Evolutionary conservation across 1,140 invertebrate species (phyloP).

Genomic region (Platyura marginata): DNA sequence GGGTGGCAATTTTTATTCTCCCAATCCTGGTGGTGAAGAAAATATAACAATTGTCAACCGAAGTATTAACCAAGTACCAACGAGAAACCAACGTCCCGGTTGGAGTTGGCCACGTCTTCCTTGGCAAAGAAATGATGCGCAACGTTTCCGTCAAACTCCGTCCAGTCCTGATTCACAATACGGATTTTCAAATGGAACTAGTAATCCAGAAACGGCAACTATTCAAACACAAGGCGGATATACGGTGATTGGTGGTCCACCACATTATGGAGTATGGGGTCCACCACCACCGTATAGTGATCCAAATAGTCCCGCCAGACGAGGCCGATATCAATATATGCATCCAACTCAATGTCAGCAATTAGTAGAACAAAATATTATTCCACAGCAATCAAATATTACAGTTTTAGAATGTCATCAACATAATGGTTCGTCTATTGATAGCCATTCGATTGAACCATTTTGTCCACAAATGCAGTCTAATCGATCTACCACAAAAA

Average conservation of each 20-base stretch:
- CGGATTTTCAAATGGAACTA: conserved; percentile 33
- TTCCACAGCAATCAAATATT: conserved; percentile 8
- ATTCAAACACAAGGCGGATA: conserved; percentile 7
- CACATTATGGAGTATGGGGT: conserved; percentile 36
- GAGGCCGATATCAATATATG: conserved; percentile 23
- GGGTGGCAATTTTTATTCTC: conserved; percentile 56
- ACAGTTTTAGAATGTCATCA: conserved; percentile 17
- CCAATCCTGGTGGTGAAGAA: conserved; percentile 45
- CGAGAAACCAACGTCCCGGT: conserved; percentile 31
- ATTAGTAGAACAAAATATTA: conserved; percentile 9
- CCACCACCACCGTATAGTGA: conserved; percentile 57
- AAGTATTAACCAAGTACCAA: conserved; percentile 9
- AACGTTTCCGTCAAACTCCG: conserved; percentile 18
- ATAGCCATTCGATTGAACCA: conserved; percentile 3
- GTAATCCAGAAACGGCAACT: conserved; percentile 19
- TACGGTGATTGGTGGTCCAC: conserved; percentile 17
- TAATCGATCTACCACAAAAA: conserved; percentile 8
- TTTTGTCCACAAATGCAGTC: conserved; percentile 2
- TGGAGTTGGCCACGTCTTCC: conserved; percentile 36
- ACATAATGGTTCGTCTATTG: conserved; percentile 3
- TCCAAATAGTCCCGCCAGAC: conserved; percentile 41
- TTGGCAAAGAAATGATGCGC: conserved; percentile 17
- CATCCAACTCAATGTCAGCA: conserved; percentile 12
- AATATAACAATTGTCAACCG: conserved; percentile 3
- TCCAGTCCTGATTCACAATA: conserved; percentile 44